These are phyloP conservation scores for Melanostigma gelatinosum DNA, from an alignment of 2,113 vertebrate species.

Conservation along the genomic window DNA sequence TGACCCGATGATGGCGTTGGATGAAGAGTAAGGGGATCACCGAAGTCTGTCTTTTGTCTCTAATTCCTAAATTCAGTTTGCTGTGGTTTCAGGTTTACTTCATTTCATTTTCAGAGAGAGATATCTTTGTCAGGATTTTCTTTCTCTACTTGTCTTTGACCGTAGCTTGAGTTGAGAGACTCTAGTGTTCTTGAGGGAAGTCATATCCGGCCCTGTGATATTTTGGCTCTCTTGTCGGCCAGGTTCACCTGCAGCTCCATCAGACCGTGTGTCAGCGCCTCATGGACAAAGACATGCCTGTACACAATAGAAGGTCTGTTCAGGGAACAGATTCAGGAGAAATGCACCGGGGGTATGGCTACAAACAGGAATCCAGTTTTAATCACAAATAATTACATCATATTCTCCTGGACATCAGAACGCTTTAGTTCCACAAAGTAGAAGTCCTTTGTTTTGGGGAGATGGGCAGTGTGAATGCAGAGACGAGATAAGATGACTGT, in stretches of 20 bases:
- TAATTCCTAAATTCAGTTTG: not conserved
- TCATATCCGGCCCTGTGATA: conserved; percentile 7
- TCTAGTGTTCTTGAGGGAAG: conserved; percentile 34
- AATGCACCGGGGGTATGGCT: not conserved
- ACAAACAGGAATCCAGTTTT: conserved; percentile 6
- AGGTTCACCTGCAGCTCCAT: conserved; percentile 37
- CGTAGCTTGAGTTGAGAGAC: not conserved
- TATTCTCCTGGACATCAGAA: not conserved
- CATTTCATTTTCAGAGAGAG: not conserved
- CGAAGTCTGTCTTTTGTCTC: not conserved
- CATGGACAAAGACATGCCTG: not conserved
- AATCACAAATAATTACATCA: not conserved
- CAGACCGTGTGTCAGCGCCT: not conserved
- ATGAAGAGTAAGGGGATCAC: not conserved
- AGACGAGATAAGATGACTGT: conserved; percentile 24
- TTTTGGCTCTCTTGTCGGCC: not conserved
- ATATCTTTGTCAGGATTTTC: not conserved
- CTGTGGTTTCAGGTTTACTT: not conserved
- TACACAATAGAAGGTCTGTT: conserved; percentile 66
- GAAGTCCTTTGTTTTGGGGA: not conserved
- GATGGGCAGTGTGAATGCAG: not conserved
- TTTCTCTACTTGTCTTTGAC: not conserved
- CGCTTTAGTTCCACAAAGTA: not conserved
- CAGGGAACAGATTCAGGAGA: conserved; percentile 9
- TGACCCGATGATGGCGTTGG: not conserved